Evolutionary conservation across 2,113 vertebrate genomes (phyloP).

Genomic region (Mixornis gularis): DNA sequence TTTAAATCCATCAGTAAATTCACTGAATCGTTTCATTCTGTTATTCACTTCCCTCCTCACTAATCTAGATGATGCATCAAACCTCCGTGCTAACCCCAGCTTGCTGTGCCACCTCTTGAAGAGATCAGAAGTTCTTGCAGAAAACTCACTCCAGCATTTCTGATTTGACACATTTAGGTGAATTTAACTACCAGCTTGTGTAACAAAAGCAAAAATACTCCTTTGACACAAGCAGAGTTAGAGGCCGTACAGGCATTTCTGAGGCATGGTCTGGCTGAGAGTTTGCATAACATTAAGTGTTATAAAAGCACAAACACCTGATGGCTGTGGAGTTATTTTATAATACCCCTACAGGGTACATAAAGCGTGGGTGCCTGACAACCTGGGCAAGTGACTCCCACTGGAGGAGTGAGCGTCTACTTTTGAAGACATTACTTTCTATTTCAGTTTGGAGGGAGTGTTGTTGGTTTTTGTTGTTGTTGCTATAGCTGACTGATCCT

Average conservation of each 20-base stretch:
- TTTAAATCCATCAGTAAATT: neutral
- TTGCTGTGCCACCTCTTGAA: neutral
- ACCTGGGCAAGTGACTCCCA: neutral
- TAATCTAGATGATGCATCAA: neutral
- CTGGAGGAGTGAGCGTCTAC: neutral
- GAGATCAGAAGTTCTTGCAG: neutral
- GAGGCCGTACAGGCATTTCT: neutral
- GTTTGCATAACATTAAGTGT: neutral
- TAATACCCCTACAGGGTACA: neutral
- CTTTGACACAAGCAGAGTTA: neutral
- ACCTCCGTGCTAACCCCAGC: neutral
- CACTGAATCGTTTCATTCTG: neutral
- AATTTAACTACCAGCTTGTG: neutral
- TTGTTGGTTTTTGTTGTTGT: neutral
- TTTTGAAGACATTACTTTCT: neutral
- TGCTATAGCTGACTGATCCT: slow-evolving; percentile 26
- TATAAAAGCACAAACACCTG: neutral
- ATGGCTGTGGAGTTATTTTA: neutral
- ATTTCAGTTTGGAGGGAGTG: slow-evolving; percentile 1
- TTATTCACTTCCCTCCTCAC: neutral
- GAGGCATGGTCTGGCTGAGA: neutral
- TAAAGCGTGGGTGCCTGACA: neutral
- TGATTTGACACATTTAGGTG: neutral
- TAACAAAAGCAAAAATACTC: neutral
- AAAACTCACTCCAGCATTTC: neutral